These are phyloP conservation scores for Crocodylus rhombifer DNA, from an alignment of 2,797 vertebrate species.

Conservation along the genomic window DNA sequence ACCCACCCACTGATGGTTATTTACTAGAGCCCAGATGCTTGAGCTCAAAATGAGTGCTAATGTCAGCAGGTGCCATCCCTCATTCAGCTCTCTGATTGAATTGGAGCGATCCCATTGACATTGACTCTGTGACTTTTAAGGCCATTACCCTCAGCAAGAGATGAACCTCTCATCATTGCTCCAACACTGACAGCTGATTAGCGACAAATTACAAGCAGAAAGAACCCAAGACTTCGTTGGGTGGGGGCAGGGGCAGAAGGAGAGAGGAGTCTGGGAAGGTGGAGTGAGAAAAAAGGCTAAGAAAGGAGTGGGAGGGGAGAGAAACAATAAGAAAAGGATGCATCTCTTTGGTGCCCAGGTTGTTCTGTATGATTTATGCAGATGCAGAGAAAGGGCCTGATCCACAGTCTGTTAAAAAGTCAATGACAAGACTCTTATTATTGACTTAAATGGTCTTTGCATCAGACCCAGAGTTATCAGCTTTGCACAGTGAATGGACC, in stretches of 20 bases:
- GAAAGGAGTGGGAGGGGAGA: conserved; percentile 32
- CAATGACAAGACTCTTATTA: rapidly evolving
- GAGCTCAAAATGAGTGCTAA: conserved; percentile 99
- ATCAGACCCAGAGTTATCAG: neutral
- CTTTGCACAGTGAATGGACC: neutral
- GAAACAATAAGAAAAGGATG: conserved; percentile 6
- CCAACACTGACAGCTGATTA: conserved; percentile 97
- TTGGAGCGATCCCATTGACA: conserved; percentile 99
- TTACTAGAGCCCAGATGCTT: conserved; percentile 99
- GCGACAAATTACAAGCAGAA: conserved; percentile 94
- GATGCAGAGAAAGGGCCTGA: neutral
- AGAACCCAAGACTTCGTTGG: conserved; percentile 82
- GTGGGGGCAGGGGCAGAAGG: conserved; percentile 25
- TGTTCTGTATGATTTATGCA: neutral
- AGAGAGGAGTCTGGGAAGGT: neutral
- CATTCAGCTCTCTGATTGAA: conserved; percentile 95
- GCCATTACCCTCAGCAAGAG: conserved; percentile 96
- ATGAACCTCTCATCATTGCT: conserved; percentile 95
- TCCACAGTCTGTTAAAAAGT: neutral
- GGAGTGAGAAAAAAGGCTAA: neutral
- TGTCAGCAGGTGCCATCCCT: conserved; percentile 98
- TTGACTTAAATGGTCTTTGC: neutral
- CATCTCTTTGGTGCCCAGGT: neutral
- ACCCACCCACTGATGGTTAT: conserved; percentile 99
- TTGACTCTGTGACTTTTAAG: conserved; percentile 99